Percentiles rank a stretch among this genome's conserved stretches.
Conservation (phyloP, 1,140 invertebrate species). For the Drosophila chauvacae region DNA sequence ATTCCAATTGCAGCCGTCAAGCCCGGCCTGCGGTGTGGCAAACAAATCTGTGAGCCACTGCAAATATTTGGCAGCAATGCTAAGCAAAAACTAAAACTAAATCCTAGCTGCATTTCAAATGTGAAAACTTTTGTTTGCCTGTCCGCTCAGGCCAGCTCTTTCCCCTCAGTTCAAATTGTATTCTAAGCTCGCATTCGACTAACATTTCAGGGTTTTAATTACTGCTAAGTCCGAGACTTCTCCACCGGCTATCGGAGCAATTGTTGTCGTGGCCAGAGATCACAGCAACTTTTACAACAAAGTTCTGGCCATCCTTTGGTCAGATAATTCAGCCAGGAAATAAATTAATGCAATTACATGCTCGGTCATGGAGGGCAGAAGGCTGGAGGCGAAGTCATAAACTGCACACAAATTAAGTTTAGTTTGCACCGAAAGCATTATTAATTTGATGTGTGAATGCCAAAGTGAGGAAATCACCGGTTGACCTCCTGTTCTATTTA, state of each 20-base stretch:
- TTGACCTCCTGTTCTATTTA: conserved; percentile 36
- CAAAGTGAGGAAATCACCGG: conserved; percentile 31
- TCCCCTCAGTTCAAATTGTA: conserved; percentile 26
- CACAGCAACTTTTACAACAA: conserved; percentile 23
- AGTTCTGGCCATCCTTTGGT: conserved; percentile 59
- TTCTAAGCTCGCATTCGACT: conserved; percentile 10
- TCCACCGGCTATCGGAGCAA: conserved; percentile 29
- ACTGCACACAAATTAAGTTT: conserved; percentile 47
- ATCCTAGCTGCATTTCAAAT: conserved; percentile 74
- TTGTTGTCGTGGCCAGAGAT: conserved; percentile 48
- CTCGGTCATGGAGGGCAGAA: conserved; percentile 5
- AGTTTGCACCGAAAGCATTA: conserved; percentile 67
- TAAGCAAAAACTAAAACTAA: conserved; percentile 71
- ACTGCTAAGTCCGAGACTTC: conserved; percentile 44
- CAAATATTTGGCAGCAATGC: conserved; percentile 74
- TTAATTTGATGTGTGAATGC: conserved; percentile 51
- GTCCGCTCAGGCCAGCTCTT: conserved; percentile 4
- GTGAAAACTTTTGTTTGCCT: conserved; percentile 63
- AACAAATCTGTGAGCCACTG: conserved; percentile 50
- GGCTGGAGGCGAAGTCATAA: conserved; percentile 21
- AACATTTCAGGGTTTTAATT: conserved; percentile 65
- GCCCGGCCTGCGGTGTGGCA: conserved; percentile 40
- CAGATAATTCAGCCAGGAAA: conserved; percentile 51
- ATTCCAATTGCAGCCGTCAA: conserved; percentile 51
- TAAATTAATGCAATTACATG: conserved; percentile 76